These are phyloP conservation scores for Hydraecia micacea DNA, from an alignment of 2,888 invertebrate species.

Conservation along the genomic window DNA sequence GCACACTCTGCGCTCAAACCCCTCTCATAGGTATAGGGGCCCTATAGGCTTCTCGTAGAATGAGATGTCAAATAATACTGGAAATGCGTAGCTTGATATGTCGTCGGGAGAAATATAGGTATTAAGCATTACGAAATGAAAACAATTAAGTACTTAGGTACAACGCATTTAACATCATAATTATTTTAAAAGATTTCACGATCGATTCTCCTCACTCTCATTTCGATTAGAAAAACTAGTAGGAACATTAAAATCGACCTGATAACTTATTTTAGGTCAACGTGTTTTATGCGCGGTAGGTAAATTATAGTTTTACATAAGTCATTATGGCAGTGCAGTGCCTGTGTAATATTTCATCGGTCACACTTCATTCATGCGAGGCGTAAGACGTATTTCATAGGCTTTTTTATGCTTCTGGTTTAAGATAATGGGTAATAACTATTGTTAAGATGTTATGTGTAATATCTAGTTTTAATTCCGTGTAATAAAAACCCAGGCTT, in stretches of 20 bases:
- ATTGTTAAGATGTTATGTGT: too few relatives aligned
- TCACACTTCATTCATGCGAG: constrained; percentile 40
- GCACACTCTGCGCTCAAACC: too few relatives aligned
- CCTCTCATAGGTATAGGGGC: too few relatives aligned
- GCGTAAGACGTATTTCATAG: background rate
- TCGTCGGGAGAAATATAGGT: background rate
- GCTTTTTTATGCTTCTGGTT: background rate
- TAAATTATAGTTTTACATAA: constrained; percentile 52
- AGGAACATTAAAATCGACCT: constrained; percentile 47
- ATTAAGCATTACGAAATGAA: background rate
- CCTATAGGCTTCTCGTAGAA: too few relatives aligned
- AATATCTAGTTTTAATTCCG: too few relatives aligned
- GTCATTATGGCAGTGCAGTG: constrained; percentile 33
- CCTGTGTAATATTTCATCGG: constrained; percentile 40
- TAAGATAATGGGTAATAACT: background rate
- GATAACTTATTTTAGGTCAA: constrained; percentile 55
- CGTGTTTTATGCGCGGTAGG: constrained; percentile 51
- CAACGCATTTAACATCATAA: background rate
- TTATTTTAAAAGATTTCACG: constrained; percentile 26
- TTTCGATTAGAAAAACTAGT: constrained; percentile 50
- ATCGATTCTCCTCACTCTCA: constrained; percentile 34
- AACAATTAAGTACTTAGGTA: background rate
- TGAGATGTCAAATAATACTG: too few relatives aligned
- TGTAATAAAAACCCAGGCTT: too few relatives aligned
- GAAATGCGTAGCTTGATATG: too few relatives aligned